phyloP scores from a whole-genome alignment of 2,888 invertebrate species.

The Eupithecia insigniata region DNA sequence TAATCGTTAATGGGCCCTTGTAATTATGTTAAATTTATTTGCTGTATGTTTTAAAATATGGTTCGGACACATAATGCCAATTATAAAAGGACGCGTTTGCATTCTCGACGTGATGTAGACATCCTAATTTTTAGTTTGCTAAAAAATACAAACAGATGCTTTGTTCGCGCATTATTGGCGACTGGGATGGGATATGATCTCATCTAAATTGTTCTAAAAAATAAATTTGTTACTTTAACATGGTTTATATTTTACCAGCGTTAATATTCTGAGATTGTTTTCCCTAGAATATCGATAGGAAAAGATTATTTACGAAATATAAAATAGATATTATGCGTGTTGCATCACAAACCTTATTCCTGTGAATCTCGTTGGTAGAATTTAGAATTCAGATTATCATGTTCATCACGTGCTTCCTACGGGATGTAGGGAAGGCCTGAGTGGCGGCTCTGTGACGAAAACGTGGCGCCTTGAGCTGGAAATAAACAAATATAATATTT shows the following conservation, averaged over 20 bases:
- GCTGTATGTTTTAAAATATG: constrained; percentile 36
- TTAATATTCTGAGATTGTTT: constrained; percentile 47
- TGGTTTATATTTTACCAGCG: not conserved
- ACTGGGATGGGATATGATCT: not conserved
- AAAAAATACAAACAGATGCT: not conserved
- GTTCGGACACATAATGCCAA: constrained; percentile 36
- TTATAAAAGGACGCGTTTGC: constrained; percentile 11
- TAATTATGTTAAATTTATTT: constrained; percentile 65
- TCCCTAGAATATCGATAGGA: constrained; percentile 30
- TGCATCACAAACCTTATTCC: constrained; percentile 70
- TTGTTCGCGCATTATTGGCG: constrained; percentile 2
- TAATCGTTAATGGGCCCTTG: constrained; percentile 67
- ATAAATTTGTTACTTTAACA: too few relatives aligned
- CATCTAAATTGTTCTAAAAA: not conserved
- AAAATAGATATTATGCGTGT: constrained; percentile 67
- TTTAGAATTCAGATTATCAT: constrained; percentile 47
- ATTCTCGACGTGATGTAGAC: constrained; percentile 7
- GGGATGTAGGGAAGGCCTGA: constrained; percentile 60
- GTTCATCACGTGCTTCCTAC: constrained; percentile 76
- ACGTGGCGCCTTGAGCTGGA: constrained; percentile 13
- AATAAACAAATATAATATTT: constrained; percentile 20
- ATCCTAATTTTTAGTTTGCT: not conserved
- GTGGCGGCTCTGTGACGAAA: constrained; percentile 24
- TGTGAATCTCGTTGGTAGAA: constrained; percentile 52
- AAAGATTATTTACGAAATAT: constrained; percentile 58